Evolutionary conservation across 1,140 invertebrate genomes (phyloP), one percentile per base, ranked within the genome.

Genomic region (Cyclargus thomasi): DNA sequence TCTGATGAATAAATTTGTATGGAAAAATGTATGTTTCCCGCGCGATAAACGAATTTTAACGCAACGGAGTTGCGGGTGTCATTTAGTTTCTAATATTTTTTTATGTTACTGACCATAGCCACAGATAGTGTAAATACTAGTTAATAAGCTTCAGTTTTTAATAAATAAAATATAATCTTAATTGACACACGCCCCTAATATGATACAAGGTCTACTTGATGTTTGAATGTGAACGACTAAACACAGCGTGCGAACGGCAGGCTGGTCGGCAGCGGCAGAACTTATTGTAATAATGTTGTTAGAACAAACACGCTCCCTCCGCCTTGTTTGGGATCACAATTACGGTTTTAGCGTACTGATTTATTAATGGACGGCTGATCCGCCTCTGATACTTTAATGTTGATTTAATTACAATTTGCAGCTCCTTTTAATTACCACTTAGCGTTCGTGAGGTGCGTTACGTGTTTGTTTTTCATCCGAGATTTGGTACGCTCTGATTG

Each of bases 241-340:
- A 59, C 18, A 59, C 70, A 69, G 69, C 77, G 79, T 79, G 80
- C 74, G 82, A 82, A 80, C 71, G 53, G 47, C 72, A 62, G 74
- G 71, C 70, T 66, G 72, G 66, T 10, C 80, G 80, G 78, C 78
- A 80, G 78, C 80, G 63, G 79, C 82, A 82, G 73, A 88, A 88
- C 85, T 90, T 90, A 90, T 90, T 90, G 83, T 88, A 88, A 88
- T 85, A 90, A 88, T 90, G 87, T 90, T 90, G 84, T 88, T 85
- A 87, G 80, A 87, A 81, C 82, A 90, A 90, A 88, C 87, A 88
- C 76, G 73, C 77, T 73, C 82, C 79, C 81, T 77, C 72, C 73
- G 74, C 79, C 83, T 83, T 90, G 86, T 90, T 90, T 90, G 87
- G 86, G 86, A 87, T 90, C 86, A 90, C 86, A 88, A 88, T 90